phyloP scores from a whole-genome alignment of 2,888 invertebrate species.

The Drosophila fungiperda region DNA sequence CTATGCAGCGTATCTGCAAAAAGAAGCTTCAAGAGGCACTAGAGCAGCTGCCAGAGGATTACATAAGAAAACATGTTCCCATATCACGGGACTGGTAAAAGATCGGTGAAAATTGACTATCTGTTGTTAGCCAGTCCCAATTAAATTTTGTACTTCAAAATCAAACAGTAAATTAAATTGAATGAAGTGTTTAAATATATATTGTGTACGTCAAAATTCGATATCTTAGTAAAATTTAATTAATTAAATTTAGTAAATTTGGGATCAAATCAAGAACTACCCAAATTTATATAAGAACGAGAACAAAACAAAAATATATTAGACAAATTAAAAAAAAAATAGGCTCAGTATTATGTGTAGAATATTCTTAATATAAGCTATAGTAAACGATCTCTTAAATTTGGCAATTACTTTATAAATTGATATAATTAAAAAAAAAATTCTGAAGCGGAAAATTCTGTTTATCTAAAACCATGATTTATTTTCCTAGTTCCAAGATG shows the following conservation, averaged over 20 bases:
- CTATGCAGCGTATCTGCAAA: constrained; percentile 15
- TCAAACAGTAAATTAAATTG: background rate
- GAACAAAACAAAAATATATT: background rate
- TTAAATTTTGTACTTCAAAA: background rate
- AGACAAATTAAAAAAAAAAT: background rate
- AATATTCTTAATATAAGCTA: background rate
- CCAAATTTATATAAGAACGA: background rate
- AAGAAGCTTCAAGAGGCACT: constrained; percentile 31
- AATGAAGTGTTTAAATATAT: background rate
- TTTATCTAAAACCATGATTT: background rate
- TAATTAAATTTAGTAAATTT: too few relatives aligned
- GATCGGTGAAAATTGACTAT: background rate
- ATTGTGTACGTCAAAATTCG: background rate
- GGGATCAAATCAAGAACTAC: background rate
- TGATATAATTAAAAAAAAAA: background rate
- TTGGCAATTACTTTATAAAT: background rate
- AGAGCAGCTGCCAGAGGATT: constrained; percentile 1
- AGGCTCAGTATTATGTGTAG: background rate
- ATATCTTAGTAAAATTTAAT: background rate
- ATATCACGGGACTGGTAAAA: background rate
- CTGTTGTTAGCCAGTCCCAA: background rate
- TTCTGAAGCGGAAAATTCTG: background rate
- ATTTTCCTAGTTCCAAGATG: background rate
- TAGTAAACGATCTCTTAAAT: background rate
- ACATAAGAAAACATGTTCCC: background rate